A percentile compares a stretch with the other conserved stretches of the same genome.
Conservation (phyloP, 1,140 invertebrate species). For the Tribolium madens region DNA sequence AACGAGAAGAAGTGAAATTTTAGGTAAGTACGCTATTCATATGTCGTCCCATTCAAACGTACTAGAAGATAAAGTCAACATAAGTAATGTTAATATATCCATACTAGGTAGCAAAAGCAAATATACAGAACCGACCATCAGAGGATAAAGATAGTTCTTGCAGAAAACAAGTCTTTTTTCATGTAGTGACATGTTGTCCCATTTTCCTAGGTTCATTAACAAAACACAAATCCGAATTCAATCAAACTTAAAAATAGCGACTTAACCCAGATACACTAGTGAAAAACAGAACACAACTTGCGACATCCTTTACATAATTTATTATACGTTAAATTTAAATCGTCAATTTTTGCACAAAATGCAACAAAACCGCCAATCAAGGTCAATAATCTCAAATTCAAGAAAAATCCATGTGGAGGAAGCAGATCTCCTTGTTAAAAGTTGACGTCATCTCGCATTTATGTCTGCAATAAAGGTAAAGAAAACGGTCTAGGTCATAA, state of each 20-base stretch:
- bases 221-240: not conserved
- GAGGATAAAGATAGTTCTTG: not conserved
- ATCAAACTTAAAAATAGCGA: not conserved
- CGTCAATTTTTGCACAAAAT: not conserved
- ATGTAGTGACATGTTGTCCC: not conserved
- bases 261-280: not conserved
- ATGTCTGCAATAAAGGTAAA: conserved; percentile 13
- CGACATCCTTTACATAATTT: not conserved
- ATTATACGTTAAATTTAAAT: not conserved
- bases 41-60: too few relatives aligned
- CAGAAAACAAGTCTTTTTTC: not conserved
- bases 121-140: not conserved
- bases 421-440: conserved; percentile 30
- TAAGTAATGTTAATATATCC: not conserved
- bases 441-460: conserved; percentile 6
- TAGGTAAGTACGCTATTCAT: too few relatives aligned
- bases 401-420: conserved; percentile 27
- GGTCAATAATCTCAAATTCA: not conserved
- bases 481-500: conserved; percentile 18
- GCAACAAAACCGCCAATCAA: not conserved
- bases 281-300: not conserved
- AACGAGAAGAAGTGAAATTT: too few relatives aligned
- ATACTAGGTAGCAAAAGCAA: not conserved
- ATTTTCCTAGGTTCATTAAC: not conserved
- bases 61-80: too few relatives aligned